Conservation (phyloP, 2,113 vertebrate genomes). For the Mixornis gularis region DNA sequence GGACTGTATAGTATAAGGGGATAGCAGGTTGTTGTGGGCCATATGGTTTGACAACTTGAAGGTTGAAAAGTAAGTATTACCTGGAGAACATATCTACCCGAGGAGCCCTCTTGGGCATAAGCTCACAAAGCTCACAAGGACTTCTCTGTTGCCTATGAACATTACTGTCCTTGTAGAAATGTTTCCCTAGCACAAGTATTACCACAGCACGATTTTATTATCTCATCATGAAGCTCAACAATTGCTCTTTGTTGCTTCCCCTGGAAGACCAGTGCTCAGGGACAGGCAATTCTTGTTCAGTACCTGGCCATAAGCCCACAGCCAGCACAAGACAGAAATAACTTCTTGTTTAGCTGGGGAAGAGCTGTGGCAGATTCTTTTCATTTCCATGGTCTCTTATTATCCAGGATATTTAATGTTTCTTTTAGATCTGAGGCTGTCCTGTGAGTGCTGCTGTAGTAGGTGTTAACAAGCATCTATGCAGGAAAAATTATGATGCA, state of each 20-base stretch:
- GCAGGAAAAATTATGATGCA: neutral
- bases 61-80: neutral
- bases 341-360: neutral
- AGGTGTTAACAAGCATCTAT: neutral
- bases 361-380: neutral
- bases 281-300: neutral
- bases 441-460: neutral
- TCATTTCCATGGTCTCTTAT: neutral
- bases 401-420: neutral
- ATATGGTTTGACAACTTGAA: neutral
- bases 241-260: slow-evolving; percentile 3
- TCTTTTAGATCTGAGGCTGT: neutral
- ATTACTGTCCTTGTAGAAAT: neutral
- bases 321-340: neutral
- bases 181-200: neutral
- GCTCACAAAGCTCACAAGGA: neutral
- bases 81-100: neutral
- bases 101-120: neutral
- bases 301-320: neutral
- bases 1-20: neutral
- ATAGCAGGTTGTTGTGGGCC: neutral
- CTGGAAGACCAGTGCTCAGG: neutral
- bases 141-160: neutral
- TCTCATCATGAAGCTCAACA: neutral
- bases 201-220: neutral